These are phyloP conservation scores for Ranitomeya variabilis DNA, from an alignment of 2,113 vertebrate species.

Conservation along the genomic window DNA sequence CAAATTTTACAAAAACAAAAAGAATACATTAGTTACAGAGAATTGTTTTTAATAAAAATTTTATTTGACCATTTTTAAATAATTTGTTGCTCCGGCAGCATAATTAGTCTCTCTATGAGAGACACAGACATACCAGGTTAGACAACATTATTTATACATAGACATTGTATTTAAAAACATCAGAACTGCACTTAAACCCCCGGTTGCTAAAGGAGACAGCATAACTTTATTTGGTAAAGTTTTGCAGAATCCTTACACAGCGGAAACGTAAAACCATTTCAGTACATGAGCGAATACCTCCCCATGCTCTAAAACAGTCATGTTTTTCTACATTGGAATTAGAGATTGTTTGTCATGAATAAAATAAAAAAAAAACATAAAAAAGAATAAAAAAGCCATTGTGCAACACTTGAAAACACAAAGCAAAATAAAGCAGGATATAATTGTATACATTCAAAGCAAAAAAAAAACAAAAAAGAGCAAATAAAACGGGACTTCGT, in stretches of 20 bases:
- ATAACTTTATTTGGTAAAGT: neutral
- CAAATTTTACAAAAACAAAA: neutral
- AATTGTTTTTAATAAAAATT: conserved; percentile 80
- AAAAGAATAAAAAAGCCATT: conserved; percentile 72
- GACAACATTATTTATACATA: conserved; percentile 92
- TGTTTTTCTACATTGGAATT: conserved; percentile 90
- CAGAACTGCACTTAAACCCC: conserved; percentile 81
- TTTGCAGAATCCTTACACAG: conserved; percentile 12
- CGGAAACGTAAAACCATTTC: conserved; percentile 24
- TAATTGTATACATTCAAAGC: conserved; percentile 80
- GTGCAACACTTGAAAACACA: conserved; percentile 87
- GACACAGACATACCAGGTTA: conserved; percentile 76
- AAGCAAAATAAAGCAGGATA: conserved; percentile 81
- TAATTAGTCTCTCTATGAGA: conserved; percentile 81
- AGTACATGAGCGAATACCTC: conserved; percentile 17
- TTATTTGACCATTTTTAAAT: conserved; percentile 79
- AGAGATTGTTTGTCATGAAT: conserved; percentile 86
- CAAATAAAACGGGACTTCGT: conserved; percentile 65
- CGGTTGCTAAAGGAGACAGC: conserved; percentile 1
- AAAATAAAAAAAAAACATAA: conserved; percentile 77
- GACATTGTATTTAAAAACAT: conserved; percentile 94
- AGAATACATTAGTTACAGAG: neutral
- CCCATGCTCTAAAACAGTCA: conserved; percentile 58
- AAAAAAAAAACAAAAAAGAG: conserved; percentile 60
- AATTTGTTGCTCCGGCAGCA: conserved; percentile 80